phyloP scores from a whole-genome alignment of 2,797 vertebrate genomes.

The Clarias fuscus region DNA sequence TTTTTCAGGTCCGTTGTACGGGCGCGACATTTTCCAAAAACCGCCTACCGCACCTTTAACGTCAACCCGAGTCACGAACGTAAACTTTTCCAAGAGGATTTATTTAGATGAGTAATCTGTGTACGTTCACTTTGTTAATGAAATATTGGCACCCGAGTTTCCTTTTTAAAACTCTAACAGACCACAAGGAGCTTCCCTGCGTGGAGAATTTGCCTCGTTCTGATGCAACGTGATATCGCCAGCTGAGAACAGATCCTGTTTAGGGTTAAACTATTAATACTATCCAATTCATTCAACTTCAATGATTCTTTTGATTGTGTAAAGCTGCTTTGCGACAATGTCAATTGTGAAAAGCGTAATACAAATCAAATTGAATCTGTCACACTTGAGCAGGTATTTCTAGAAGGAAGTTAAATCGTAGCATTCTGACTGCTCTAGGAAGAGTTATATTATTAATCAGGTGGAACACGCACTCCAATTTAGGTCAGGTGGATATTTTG shows the following conservation, averaged over 20 bases:
- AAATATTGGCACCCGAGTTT: not conserved
- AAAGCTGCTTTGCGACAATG: no score
- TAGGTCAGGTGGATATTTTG: no score
- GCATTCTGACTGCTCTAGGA: not conserved
- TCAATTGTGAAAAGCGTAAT: no score
- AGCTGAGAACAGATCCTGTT: constrained; percentile 21
- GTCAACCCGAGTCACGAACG: no score
- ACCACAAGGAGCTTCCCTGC: not conserved
- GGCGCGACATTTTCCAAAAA: not conserved
- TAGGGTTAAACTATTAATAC: not conserved
- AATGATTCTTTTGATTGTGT: no score
- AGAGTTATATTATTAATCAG: not conserved
- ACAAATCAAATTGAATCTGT: not conserved
- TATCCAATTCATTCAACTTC: no score
- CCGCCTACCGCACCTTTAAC: not conserved
- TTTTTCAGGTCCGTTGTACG: no score
- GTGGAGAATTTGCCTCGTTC: constrained; percentile 13
- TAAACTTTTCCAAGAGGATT: not conserved
- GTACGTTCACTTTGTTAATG: not conserved
- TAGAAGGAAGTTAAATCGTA: not conserved
- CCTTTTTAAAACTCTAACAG: not conserved
- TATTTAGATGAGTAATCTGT: not conserved
- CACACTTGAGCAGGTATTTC: not conserved
- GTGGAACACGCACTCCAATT: no score
- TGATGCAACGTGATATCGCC: not conserved